Evolutionary conservation across 1,140 invertebrate genomes (phyloP).

Genomic region (Antheraea pernyi): DNA sequence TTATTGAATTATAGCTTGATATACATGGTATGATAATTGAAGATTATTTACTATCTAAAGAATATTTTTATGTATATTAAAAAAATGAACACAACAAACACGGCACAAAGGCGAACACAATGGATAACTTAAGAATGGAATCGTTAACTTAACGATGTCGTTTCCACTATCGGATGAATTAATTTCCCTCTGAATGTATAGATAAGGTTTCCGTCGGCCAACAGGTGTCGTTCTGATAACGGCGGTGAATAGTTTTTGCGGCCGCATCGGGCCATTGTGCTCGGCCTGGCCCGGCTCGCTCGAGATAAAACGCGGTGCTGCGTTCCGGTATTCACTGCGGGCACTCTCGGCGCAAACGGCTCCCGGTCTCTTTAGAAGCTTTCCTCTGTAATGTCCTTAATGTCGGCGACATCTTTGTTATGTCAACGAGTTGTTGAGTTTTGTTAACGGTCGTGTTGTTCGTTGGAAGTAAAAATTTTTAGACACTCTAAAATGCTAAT

Average conservation of each 20-base stretch:
- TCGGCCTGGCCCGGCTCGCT: no score
- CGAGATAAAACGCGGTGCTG: background rate
- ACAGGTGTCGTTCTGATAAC: conserved; percentile 3
- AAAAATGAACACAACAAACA: no score
- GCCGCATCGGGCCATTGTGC: background rate
- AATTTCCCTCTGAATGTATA: background rate
- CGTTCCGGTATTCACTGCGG: conserved; percentile 2
- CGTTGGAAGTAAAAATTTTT: background rate
- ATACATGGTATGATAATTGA: no score
- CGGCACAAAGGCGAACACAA: background rate
- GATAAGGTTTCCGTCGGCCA: conserved; percentile 1
- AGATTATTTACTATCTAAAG: no score
- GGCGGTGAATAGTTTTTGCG: background rate
- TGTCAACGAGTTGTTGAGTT: conserved; percentile 1
- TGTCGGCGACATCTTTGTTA: background rate
- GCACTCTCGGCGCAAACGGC: background rate
- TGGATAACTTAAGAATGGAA: background rate
- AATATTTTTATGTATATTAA: no score
- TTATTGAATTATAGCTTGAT: no score
- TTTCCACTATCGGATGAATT: background rate
- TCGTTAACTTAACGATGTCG: background rate
- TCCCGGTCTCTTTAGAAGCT: background rate
- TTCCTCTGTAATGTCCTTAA: background rate
- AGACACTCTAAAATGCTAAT: no score
- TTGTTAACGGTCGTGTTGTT: background rate